Percentiles rank a stretch among this genome's conserved stretches.
These are phyloP conservation scores for Leptopilina boulardi DNA, from an alignment of 1,140 invertebrate genomes.

Conservation along the genomic window DNA sequence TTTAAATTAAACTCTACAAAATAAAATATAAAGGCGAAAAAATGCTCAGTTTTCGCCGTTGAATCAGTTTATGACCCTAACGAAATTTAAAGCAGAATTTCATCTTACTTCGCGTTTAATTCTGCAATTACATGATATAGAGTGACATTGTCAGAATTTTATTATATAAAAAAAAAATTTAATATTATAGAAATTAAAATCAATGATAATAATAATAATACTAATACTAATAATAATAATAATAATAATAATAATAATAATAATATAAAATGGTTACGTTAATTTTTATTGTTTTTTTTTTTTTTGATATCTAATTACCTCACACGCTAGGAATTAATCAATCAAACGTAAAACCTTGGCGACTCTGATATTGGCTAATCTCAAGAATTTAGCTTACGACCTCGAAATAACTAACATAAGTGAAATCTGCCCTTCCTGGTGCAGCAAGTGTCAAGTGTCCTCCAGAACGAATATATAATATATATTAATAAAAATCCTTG, in stretches of 20 bases:
- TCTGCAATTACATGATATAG: no score
- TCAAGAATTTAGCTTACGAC: conserved; percentile 9
- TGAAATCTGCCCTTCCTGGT: conserved; percentile 14
- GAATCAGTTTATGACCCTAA: no score
- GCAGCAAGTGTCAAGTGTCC: not conserved
- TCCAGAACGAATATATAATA: not conserved
- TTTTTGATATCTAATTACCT: not conserved
- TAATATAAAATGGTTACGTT: not conserved
- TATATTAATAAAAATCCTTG: not conserved
- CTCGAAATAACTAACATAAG: no score
- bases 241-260: no score
- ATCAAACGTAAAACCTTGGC: not conserved
- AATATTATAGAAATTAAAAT: no score
- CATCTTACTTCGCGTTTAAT: no score
- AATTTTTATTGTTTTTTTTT: not conserved
- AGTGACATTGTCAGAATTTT: no score
- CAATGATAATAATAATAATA: no score
- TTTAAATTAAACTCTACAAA: conserved; percentile 7
- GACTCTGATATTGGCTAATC: not conserved
- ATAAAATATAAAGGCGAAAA: conserved; percentile 5
- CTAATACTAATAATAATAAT: not conserved
- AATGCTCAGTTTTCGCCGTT: not conserved
- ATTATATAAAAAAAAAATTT: no score
- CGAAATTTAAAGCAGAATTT: no score
- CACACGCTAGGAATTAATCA: not conserved